A percentile compares a stretch with the other conserved stretches of the same genome.
Evolutionary conservation across 2,113 vertebrate species (phyloP).

Genomic region (Potamarius usumacintae): DNA sequence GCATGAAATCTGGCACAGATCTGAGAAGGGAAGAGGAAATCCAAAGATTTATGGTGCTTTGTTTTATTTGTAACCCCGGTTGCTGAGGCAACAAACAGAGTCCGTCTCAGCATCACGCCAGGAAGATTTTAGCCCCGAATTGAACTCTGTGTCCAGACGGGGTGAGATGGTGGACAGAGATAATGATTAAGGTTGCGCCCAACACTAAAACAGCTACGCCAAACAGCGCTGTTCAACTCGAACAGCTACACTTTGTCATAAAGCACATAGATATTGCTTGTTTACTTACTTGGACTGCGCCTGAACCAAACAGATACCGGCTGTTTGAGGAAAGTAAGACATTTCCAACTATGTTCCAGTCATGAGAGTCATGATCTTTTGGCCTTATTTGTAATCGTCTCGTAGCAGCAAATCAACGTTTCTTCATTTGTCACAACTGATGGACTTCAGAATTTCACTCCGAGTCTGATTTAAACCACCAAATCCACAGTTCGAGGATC

Average conservation of each 20-base stretch:
- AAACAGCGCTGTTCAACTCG: not conserved
- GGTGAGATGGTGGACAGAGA: constrained; percentile 35
- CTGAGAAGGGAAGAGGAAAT: constrained; percentile 44
- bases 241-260: not conserved
- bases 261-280: not conserved
- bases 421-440: no score
- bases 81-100: constrained; percentile 10
- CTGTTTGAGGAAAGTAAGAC: not conserved
- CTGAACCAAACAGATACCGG: not conserved
- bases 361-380: not conserved
- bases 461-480: not conserved
- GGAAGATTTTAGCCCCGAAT: not conserved
- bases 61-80: constrained; percentile 39
- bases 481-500: not conserved
- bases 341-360: not conserved
- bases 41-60: constrained; percentile 9
- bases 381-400: not conserved
- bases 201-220: constrained; percentile 1
- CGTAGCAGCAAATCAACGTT: not conserved
- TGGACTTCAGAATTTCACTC: not conserved
- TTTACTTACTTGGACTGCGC: not conserved
- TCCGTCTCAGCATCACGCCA: not conserved
- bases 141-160: constrained; percentile 39
- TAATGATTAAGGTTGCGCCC: constrained; percentile 1
- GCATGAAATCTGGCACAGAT: constrained; percentile 33